Percentiles rank a stretch among this genome's conserved stretches.
phyloP scores from a whole-genome alignment of 2,797 vertebrate genomes.

The Sebastes elongatus region DNA sequence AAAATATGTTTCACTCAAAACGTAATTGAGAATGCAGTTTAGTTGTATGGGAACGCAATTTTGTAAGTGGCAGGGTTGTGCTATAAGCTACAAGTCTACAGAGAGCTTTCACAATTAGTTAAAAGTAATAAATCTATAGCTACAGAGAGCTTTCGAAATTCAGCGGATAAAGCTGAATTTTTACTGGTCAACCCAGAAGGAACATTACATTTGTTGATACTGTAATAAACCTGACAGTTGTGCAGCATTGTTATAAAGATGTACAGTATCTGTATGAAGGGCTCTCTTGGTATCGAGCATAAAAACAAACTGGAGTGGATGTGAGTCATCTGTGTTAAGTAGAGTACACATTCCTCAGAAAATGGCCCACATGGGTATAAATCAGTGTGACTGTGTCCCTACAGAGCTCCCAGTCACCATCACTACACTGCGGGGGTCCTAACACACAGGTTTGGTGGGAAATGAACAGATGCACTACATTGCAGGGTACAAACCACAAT shows the following conservation, averaged over 20 bases:
- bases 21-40: not conserved
- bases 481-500: not conserved
- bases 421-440: constrained; percentile 16
- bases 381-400: constrained; percentile 51
- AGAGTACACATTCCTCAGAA: constrained; percentile 45
- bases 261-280: constrained; percentile 28
- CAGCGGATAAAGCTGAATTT: not conserved
- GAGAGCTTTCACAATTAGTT: not conserved
- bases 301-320: constrained; percentile 58
- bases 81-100: too few relatives aligned
- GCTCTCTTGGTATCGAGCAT: constrained; percentile 53
- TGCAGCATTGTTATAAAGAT: constrained; percentile 15
- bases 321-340: constrained; percentile 63
- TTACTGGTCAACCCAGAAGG: not conserved
- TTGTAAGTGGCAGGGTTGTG: not conserved
- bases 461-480: constrained; percentile 5
- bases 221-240: constrained; percentile 34
- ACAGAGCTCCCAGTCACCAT: constrained; percentile 51
- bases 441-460: constrained; percentile 10
- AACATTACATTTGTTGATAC: constrained; percentile 17
- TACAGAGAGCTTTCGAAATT: not conserved
- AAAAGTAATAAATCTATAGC: not conserved
- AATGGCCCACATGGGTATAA: constrained; percentile 60
- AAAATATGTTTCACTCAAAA: not conserved
- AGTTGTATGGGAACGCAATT: not conserved